Percentiles rank a stretch among this genome's conserved stretches.
Evolutionary conservation across 2,797 vertebrate species (phyloP).

Genomic region (Gallinago nigripennis): DNA sequence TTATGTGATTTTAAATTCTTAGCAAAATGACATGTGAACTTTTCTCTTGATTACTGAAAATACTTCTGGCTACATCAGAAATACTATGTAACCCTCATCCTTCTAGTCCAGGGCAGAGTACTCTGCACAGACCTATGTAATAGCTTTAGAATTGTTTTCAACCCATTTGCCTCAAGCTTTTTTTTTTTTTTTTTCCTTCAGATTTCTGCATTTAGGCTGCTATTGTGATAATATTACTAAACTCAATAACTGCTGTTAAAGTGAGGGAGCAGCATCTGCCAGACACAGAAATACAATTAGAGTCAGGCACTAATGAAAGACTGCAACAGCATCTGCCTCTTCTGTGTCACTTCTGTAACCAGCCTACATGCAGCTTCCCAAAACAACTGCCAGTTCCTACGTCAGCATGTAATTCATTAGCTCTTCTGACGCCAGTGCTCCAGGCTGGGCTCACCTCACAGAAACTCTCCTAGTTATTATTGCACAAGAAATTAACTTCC

Average conservation of each 20-base stretch:
- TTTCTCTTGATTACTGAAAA: not conserved
- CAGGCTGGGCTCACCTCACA: not conserved
- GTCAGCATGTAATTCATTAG: not conserved
- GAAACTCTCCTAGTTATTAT: not conserved
- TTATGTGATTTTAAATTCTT: not conserved
- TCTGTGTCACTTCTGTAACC: slow-evolving; percentile 6
- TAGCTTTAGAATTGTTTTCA: slow-evolving; percentile 37
- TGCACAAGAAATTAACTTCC: not conserved
- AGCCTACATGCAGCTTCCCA: not conserved
- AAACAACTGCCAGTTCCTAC: not conserved
- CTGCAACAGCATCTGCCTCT: slow-evolving; percentile 41
- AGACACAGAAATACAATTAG: slow-evolving; percentile 51
- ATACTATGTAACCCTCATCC: not conserved
- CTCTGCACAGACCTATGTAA: not conserved
- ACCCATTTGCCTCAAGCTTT: slow-evolving; percentile 19
- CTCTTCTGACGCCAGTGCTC: not conserved
- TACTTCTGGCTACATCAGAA: not conserved
- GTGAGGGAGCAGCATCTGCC: slow-evolving; percentile 50
- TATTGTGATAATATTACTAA: slow-evolving; percentile 24
- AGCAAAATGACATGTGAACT: not conserved
- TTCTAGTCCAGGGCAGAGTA: not conserved
- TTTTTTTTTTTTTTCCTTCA: not conserved
- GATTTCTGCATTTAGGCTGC: slow-evolving; percentile 43
- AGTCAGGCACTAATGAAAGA: slow-evolving; percentile 34
- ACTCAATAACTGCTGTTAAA: slow-evolving; percentile 26